These are phyloP conservation scores for Bombus superbus DNA, from an alignment of 1,140 invertebrate genomes.

Conservation along the genomic window DNA sequence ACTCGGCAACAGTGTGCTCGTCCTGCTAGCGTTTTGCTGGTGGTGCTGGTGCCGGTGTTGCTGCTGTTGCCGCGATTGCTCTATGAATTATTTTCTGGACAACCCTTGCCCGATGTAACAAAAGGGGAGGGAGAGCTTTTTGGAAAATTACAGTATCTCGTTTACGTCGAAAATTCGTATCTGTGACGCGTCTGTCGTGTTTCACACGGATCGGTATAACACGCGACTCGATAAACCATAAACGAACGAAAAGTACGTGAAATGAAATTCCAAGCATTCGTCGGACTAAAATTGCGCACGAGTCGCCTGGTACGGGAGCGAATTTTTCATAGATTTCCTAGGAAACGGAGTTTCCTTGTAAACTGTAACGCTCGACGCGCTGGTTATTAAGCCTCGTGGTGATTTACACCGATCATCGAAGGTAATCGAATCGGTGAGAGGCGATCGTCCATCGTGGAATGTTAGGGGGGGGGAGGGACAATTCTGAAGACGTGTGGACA, in stretches of 20 bases:
- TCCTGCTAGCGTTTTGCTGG: conserved; percentile 57
- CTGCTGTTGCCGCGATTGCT: conserved; percentile 60
- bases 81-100: conserved; percentile 79
- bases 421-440: not conserved
- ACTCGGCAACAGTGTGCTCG: conserved; percentile 78
- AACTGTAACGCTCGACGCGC: too few relatives aligned
- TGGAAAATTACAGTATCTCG: conserved; percentile 77
- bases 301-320: too few relatives aligned
- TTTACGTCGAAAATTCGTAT: conserved; percentile 60
- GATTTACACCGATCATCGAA: too few relatives aligned
- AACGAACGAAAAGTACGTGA: not conserved
- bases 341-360: too few relatives aligned
- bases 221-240: not conserved
- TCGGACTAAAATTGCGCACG: too few relatives aligned
- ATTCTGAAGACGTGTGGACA: conserved; percentile 35
- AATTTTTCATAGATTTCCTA: too few relatives aligned
- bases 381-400: too few relatives aligned
- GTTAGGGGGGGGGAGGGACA: not conserved
- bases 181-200: conserved; percentile 47
- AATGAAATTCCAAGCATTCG: not conserved
- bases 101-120: conserved; percentile 65
- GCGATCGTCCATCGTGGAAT: not conserved
- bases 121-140: conserved; percentile 74
- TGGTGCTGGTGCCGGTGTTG: conserved; percentile 53
- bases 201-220: not conserved